Evolutionary conservation across 2,113 vertebrate genomes (phyloP).

Genomic region (Columbina picui): DNA sequence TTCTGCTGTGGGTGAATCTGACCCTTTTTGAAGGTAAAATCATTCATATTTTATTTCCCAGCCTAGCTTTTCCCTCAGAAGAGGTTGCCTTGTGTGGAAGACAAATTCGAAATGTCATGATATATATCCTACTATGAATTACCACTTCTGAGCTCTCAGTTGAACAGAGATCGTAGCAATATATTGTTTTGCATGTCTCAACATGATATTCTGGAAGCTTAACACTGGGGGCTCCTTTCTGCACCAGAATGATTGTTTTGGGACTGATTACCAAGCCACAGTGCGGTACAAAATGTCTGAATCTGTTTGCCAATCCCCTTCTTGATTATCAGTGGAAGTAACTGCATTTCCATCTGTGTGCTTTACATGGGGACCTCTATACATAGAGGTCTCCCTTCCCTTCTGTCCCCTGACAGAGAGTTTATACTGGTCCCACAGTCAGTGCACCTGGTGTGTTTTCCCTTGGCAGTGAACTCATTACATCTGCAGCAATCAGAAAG

Average conservation of each 20-base stretch:
- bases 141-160: neutral
- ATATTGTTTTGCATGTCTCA: neutral
- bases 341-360: neutral
- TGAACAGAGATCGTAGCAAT: neutral
- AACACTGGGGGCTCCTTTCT: neutral
- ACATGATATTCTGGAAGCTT: neutral
- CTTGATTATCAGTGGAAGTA: neutral
- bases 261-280: neutral
- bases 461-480: neutral
- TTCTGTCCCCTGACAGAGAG: neutral
- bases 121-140: neutral
- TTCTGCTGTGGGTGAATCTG: neutral
- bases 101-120: neutral
- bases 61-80: neutral
- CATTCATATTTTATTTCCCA: neutral
- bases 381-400: neutral
- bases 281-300: neutral
- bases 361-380: neutral
- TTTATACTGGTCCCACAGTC: neutral
- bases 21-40: neutral
- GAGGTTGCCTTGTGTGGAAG: neutral
- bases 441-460: accelerated
- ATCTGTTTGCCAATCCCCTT: neutral
- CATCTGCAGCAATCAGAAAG: neutral
- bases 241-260: neutral